These are phyloP conservation scores for Heliothis subflexa DNA, from an alignment of 1,140 invertebrate species.

Conservation along the genomic window DNA sequence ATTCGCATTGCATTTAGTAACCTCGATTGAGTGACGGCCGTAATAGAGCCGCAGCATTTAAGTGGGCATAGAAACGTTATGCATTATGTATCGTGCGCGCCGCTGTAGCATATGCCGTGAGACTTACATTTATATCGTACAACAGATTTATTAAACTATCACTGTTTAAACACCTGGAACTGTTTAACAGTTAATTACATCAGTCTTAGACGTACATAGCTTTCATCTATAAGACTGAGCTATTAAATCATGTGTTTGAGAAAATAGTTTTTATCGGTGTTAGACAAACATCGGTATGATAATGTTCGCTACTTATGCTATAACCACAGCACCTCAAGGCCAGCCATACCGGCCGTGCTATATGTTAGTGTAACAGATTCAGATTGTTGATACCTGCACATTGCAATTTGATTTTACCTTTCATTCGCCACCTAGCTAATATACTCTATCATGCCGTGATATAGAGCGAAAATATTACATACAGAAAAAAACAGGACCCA, in stretches of 20 bases:
- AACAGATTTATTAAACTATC: conserved; percentile 43
- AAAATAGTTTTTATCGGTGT: conserved; percentile 22
- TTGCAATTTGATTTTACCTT: conserved; percentile 2
- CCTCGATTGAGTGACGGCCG: conserved; percentile 18
- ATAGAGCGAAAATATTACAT: too few species aligned
- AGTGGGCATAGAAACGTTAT: conserved; percentile 58
- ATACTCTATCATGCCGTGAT: too few species aligned
- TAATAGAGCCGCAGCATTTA: conserved; percentile 30
- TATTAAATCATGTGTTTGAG: conserved; percentile 23
- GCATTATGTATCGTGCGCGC: conserved; percentile 58
- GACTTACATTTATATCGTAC: conserved; percentile 23
- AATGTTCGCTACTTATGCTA: conserved; percentile 35
- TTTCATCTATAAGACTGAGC: conserved; percentile 6
- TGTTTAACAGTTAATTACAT: conserved; percentile 15
- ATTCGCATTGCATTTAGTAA: not conserved
- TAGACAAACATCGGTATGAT: conserved; percentile 33
- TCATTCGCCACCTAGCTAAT: too few species aligned
- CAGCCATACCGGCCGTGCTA: not conserved
- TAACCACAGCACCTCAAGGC: conserved; percentile 36
- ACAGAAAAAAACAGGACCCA: too few species aligned
- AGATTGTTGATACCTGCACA: conserved; percentile 15
- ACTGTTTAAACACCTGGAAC: conserved; percentile 37
- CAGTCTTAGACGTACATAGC: not conserved
- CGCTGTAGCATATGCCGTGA: conserved; percentile 46
- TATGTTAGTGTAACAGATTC: conserved; percentile 35